phyloP scores from a whole-genome alignment of 2,797 vertebrate species.

The Sardinella longiceps region DNA sequence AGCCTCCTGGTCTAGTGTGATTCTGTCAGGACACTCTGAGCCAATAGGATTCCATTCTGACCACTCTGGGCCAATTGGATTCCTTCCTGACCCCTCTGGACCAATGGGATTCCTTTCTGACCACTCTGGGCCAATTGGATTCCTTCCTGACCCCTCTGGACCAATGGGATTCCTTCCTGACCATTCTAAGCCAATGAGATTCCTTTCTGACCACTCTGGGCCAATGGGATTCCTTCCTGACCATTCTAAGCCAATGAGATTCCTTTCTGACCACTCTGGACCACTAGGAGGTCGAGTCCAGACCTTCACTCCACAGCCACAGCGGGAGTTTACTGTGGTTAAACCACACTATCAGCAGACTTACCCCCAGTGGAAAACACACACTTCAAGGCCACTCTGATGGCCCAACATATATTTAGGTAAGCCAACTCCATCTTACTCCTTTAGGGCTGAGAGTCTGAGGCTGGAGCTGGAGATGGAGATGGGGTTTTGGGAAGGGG shows the following conservation, averaged over 20 bases:
- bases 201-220: background rate
- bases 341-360: background rate
- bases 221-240: background rate
- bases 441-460: too few species aligned
- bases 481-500: too few species aligned
- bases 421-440: too few species aligned
- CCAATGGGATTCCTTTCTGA: background rate
- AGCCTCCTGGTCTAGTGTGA: too few species aligned
- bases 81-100: background rate
- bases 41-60: too few species aligned
- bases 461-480: too few species aligned
- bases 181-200: background rate
- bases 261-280: background rate
- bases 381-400: background rate
- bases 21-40: too few species aligned
- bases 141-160: background rate
- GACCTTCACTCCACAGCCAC: background rate
- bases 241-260: background rate
- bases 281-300: background rate
- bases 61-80: background rate
- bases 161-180: background rate
- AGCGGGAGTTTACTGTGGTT: background rate
- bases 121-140: conserved; percentile 49
- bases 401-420: too few species aligned
- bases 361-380: background rate